Evolutionary conservation across 2,797 vertebrate genomes (phyloP).

Genomic region (Hippocampus kuda): DNA sequence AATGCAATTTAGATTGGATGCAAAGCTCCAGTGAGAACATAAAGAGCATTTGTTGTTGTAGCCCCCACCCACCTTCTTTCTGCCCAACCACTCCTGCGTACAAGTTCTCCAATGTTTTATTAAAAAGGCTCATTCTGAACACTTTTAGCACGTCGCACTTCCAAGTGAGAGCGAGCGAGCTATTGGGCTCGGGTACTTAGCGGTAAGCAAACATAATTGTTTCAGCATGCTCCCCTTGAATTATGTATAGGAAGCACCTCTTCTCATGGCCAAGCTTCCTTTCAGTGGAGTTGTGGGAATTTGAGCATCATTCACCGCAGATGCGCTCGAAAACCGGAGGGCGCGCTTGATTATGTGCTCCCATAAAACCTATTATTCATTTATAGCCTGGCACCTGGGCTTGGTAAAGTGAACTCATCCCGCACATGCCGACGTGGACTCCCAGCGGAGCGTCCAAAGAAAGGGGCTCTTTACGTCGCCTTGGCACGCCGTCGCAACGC

Average conservation of each 20-base stretch:
- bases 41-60: conserved; percentile 45
- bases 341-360: conserved; percentile 51
- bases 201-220: conserved; percentile 64
- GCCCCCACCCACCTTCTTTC: not conserved
- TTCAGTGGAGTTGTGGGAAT: conserved; percentile 65
- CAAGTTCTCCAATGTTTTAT: conserved; percentile 57
- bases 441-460: conserved; percentile 62
- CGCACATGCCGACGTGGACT: conserved; percentile 62
- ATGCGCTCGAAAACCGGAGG: conserved; percentile 52
- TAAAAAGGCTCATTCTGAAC: conserved; percentile 47
- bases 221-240: conserved; percentile 60
- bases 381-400: conserved; percentile 67
- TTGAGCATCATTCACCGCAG: conserved; percentile 60
- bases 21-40: conserved; percentile 40
- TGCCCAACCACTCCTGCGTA: conserved; percentile 34
- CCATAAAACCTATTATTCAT: conserved; percentile 67
- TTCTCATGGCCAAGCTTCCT: conserved; percentile 57
- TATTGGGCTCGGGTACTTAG: conserved; percentile 55
- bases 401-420: conserved; percentile 65
- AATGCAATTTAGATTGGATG: conserved; percentile 42
- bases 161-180: conserved; percentile 51
- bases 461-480: conserved; percentile 63
- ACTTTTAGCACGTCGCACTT: conserved; percentile 53
- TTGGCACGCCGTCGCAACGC: conserved; percentile 67
- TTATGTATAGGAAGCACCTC: conserved; percentile 64